Percentiles rank a stretch among this genome's conserved stretches.
These are phyloP conservation scores for Mesocricetus auratus DNA, from an alignment of 2,113 vertebrate genomes.

Conservation along the genomic window DNA sequence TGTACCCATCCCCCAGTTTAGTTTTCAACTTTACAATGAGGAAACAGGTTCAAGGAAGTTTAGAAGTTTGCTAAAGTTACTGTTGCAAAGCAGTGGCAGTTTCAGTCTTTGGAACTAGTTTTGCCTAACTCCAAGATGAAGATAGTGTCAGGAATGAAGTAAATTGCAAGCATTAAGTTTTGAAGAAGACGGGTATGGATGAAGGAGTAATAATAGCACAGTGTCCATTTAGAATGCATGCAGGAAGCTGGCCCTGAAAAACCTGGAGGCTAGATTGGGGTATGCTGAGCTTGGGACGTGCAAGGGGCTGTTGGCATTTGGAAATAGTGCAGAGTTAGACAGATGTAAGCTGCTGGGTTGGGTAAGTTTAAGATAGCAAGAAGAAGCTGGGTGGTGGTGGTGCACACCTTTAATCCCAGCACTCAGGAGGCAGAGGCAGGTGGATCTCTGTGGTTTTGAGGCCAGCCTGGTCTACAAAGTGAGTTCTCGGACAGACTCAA, in stretches of 20 bases:
- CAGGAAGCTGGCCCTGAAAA: neutral
- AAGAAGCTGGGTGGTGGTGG: too few species aligned
- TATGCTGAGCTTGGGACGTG: neutral
- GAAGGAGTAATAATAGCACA: neutral
- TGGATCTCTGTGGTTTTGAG: too few species aligned
- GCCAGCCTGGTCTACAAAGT: too few species aligned
- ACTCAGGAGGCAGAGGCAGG: too few species aligned
- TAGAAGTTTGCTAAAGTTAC: slow-evolving; percentile 1
- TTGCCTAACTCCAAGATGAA: neutral
- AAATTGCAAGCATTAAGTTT: neutral
- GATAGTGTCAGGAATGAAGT: slow-evolving; percentile 16
- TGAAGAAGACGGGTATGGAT: neutral
- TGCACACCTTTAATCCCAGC: too few species aligned
- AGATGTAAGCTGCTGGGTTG: neutral
- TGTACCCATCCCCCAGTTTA: neutral
- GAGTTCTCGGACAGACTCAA: too few species aligned
- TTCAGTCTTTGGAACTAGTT: neutral
- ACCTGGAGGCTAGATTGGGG: neutral
- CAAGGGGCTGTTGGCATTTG: neutral
- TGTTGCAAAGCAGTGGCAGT: neutral
- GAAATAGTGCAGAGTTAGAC: neutral
- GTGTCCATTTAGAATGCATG: neutral
- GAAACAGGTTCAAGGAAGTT: slow-evolving; percentile 48
- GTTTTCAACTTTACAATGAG: slow-evolving; percentile 44
- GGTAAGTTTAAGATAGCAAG: neutral